A percentile compares a stretch with the other conserved stretches of the same genome.
phyloP scores from a whole-genome alignment of 2,113 vertebrate species.

The Pica pica region DNA sequence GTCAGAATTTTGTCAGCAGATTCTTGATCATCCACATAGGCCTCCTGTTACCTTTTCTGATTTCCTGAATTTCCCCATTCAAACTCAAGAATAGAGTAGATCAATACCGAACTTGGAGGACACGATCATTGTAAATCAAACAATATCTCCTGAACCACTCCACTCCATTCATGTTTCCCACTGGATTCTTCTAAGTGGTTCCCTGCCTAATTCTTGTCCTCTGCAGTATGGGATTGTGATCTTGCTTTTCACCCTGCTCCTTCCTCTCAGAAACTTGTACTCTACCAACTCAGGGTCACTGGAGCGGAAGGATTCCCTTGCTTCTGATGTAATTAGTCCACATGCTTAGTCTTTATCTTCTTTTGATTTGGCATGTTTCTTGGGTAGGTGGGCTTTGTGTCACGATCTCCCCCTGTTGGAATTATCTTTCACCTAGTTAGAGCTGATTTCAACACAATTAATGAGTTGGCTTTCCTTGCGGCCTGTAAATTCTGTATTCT shows the following conservation, averaged over 20 bases:
- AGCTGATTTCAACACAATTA: not conserved
- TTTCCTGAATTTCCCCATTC: not conserved
- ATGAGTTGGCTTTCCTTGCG: not conserved
- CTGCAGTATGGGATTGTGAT: not conserved
- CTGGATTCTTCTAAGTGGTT: not conserved
- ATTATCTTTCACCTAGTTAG: fast-evolving
- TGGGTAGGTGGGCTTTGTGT: not conserved
- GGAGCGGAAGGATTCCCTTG: not conserved
- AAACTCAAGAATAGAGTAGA: not conserved
- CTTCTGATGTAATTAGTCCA: not conserved
- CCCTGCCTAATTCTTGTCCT: not conserved
- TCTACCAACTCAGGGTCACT: not conserved
- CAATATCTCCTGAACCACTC: not conserved
- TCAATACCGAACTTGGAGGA: not conserved
- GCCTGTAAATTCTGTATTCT: not conserved
- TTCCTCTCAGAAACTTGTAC: not conserved
- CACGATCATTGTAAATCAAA: not conserved
- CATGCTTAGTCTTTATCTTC: not conserved
- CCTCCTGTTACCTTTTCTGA: not conserved
- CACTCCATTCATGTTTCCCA: not conserved
- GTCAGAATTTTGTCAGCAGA: not conserved
- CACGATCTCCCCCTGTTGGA: fast-evolving
- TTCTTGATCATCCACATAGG: not conserved
- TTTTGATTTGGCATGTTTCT: not conserved
- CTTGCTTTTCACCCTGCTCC: not conserved